Conservation (phyloP, 2,113 vertebrate genomes). For the Paradoxurus hermaphroditus region DNA sequence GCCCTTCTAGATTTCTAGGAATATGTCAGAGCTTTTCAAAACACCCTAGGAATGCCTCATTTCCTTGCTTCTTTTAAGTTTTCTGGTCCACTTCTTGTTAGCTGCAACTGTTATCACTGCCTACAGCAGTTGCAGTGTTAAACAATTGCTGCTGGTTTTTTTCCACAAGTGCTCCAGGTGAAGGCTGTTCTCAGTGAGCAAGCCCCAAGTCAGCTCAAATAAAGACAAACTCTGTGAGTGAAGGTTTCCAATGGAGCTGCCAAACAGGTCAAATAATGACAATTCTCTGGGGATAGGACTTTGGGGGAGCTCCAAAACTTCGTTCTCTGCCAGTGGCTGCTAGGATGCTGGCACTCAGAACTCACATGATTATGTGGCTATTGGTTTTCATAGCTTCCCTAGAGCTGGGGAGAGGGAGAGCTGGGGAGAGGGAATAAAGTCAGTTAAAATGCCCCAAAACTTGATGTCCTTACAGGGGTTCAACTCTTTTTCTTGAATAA, state of each 20-base stretch:
- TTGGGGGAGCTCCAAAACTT: background rate
- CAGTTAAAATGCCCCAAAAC: background rate
- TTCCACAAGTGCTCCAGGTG: background rate
- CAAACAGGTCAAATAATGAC: background rate
- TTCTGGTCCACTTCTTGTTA: background rate
- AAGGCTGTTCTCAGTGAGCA: background rate
- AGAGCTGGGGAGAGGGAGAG: background rate
- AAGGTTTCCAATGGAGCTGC: background rate
- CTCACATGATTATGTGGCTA: background rate
- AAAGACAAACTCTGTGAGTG: background rate
- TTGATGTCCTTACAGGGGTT: background rate
- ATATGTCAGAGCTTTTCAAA: background rate
- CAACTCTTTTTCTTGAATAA: background rate
- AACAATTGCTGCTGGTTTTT: background rate
- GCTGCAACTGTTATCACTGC: background rate
- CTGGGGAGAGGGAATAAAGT: background rate
- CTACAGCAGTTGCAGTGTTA: background rate
- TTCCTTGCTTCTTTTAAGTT: background rate
- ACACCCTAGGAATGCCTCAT: background rate
- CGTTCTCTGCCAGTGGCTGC: background rate
- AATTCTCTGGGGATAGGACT: background rate
- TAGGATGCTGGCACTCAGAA: background rate
- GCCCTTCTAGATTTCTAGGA: background rate
- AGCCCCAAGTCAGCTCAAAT: background rate
- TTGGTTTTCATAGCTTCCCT: background rate